Evolutionary conservation across 2,888 invertebrate genomes (phyloP), one percentile per base, ranked within the genome.

Genomic region (Altica lythri): DNA sequence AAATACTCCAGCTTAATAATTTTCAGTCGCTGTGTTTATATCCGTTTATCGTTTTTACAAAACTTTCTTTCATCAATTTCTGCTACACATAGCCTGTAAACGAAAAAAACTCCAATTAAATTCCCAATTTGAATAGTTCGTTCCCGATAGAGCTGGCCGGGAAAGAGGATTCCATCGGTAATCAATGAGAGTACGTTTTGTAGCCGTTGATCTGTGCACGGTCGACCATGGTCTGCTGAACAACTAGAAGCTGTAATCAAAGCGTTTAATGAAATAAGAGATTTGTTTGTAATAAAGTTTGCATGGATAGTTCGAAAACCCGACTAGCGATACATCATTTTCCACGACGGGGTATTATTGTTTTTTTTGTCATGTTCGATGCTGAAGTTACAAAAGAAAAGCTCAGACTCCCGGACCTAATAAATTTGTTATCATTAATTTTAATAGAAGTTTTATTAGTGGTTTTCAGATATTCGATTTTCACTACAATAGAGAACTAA

Each of bases 241-340:
- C 70, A 71, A 67, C 68, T 67, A 69, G 69, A 72, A 69, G 70
- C 71, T 68, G 65, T 70, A 72, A 72, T 73, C 71, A 72, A 70
- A 72, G 73, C 68, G 73, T 68, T 72, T 71, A 71, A 72, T 71
- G 71, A 69, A 72, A 72, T 72, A 69, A 71, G 70, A 70, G 72
- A 70, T 71, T 70, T 72, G 70, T 67, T 71, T 70, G 55, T 47
- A 22, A 55, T 46, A 19, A 42, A 53, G 37, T 53, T 53, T 48
- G 53, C 53, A 48, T 48, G 53, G 29, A 53, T 53, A 53, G 48
- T 53, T 46, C 43, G 29, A 29, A 18, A 35, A 30, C 42, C 30
- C 18, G 12, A 30, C 40, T 8, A 42, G 18, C 18, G 9, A 25
- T 49, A 40, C 19, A 49, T 40, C 48, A 27, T 49, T 40, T 32